phyloP scores from a whole-genome alignment of 2,797 vertebrate species.

The Myotis pilosus region DNA sequence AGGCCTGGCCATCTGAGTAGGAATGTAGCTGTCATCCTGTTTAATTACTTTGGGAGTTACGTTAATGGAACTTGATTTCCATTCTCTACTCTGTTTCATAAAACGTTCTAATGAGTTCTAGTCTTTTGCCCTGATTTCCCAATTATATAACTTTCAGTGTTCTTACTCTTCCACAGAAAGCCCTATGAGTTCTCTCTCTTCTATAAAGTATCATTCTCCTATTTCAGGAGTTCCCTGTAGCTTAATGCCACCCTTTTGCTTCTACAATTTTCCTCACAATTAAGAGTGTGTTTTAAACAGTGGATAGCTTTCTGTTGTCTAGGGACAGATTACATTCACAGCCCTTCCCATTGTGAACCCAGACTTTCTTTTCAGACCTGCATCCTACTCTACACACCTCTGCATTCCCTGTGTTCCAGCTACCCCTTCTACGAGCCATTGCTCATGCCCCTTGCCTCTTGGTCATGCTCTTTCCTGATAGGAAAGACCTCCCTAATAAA shows the following conservation, averaged over 20 bases:
- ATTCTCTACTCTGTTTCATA: not conserved
- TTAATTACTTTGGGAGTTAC: not conserved
- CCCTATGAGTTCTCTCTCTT: not conserved
- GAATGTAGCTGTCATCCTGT: not conserved
- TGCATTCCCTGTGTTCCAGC: not conserved
- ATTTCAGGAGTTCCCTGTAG: not conserved
- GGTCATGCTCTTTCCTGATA: not conserved
- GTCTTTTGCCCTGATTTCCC: slow-evolving; percentile 5
- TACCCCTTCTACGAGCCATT: not conserved
- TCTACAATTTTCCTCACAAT: not conserved
- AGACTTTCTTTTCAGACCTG: not conserved
- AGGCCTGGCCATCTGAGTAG: not conserved
- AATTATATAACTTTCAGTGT: not conserved
- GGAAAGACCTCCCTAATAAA: not conserved
- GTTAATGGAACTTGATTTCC: not conserved
- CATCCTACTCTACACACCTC: not conserved
- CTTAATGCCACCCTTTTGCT: not conserved
- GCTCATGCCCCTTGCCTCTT: accelerated
- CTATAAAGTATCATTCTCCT: not conserved
- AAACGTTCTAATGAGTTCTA: not conserved
- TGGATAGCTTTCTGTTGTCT: not conserved
- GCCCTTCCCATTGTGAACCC: not conserved
- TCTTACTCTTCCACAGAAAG: not conserved
- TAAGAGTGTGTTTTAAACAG: not conserved
- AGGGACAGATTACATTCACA: not conserved